Percentiles rank a stretch among this genome's conserved stretches.
Conservation (phyloP, 2,888 invertebrate species). For the Spialia ferax region DNA sequence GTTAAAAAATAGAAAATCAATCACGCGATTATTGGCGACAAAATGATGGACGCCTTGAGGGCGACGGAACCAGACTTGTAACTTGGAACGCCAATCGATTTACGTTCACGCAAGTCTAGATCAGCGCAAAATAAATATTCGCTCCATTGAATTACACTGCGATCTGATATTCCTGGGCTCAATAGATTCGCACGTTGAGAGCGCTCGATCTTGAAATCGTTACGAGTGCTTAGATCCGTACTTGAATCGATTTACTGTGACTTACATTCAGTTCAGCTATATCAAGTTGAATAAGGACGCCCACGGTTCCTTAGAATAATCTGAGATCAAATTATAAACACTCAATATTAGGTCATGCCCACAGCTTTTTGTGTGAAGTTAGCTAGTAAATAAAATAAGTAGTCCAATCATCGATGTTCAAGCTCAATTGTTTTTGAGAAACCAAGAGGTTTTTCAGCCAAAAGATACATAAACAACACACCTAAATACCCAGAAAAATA, state of each 20-base stretch:
- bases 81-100: slow-evolving; percentile 17
- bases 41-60: not conserved
- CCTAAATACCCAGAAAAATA: too few relatives aligned
- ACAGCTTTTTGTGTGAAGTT: not conserved
- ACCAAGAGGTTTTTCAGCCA: too few relatives aligned
- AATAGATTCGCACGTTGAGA: slow-evolving; percentile 25
- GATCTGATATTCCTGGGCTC: slow-evolving; percentile 35
- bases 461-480: too few relatives aligned
- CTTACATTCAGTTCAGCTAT: slow-evolving; percentile 25
- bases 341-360: not conserved
- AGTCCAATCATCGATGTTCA: too few relatives aligned
- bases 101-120: slow-evolving; percentile 29
- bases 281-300: slow-evolving; percentile 20
- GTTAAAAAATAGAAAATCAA: not conserved
- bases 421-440: too few relatives aligned
- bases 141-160: slow-evolving; percentile 26
- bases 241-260: slow-evolving; percentile 29
- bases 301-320: slow-evolving; percentile 1
- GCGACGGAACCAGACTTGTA: not conserved
- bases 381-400: too few relatives aligned
- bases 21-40: not conserved
- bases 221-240: slow-evolving; percentile 27
- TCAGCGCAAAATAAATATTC: slow-evolving; percentile 35
- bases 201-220: slow-evolving; percentile 26
- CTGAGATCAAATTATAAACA: not conserved